These are phyloP conservation scores for Lacanobia oleracea DNA, from an alignment of 2,888 invertebrate genomes.

Conservation along the genomic window DNA sequence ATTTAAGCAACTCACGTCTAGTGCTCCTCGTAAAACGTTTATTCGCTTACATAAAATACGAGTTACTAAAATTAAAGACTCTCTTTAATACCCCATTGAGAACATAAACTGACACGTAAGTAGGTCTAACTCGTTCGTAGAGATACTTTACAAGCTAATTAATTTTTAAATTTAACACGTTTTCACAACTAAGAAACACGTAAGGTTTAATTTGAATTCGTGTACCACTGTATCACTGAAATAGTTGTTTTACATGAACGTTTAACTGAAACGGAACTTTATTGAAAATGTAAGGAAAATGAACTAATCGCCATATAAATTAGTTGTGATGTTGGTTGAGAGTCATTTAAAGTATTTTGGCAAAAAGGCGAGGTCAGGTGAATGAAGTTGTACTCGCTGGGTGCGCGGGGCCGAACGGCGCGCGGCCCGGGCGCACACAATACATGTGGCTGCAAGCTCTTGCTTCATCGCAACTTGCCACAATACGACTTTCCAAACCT, in stretches of 20 bases:
- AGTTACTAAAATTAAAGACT: constrained; percentile 81
- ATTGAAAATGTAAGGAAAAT: neutral
- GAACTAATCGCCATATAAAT: constrained; percentile 6
- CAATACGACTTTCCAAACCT: constrained; percentile 87
- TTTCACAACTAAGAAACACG: constrained; percentile 41
- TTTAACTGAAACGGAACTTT: neutral
- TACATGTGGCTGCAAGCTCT: constrained; percentile 68
- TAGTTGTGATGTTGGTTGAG: constrained; percentile 17
- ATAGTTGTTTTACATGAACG: neutral
- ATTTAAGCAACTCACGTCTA: constrained; percentile 82
- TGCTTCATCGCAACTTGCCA: constrained; percentile 83
- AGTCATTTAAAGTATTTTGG: constrained; percentile 28
- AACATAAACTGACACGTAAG: constrained; percentile 74
- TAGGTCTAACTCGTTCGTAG: constrained; percentile 70
- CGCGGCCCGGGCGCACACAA: constrained; percentile 57
- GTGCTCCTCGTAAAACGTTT: constrained; percentile 82
- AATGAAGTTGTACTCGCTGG: constrained; percentile 28
- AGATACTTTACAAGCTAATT: constrained; percentile 65
- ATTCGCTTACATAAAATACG: constrained; percentile 80
- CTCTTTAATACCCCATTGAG: constrained; percentile 78
- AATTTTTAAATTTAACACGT: constrained; percentile 56
- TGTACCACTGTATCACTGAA: neutral
- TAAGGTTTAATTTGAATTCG: constrained; percentile 24
- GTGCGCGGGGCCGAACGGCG: constrained; percentile 22
- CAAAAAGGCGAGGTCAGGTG: constrained; percentile 44